Percentiles rank a stretch among this genome's conserved stretches.
Evolutionary conservation across 2,888 invertebrate genomes (phyloP).

Genomic region (Papilio elwesi): DNA sequence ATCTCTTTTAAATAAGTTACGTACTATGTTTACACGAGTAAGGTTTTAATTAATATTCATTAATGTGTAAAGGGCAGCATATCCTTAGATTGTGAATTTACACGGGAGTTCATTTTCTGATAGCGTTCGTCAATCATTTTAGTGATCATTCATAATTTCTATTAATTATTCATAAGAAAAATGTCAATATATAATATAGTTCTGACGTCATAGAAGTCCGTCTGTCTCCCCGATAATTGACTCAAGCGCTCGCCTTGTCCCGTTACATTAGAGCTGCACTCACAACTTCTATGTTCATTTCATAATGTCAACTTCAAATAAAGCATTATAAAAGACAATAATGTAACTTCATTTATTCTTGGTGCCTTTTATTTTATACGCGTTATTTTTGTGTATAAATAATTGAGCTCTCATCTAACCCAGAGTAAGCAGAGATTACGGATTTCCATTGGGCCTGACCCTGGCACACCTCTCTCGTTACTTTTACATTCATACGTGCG

Average conservation of each 20-base stretch:
- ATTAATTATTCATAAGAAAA: slow-evolving; percentile 9
- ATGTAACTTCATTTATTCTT: too few species aligned
- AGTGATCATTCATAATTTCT: slow-evolving; percentile 9
- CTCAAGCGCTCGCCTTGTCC: slow-evolving; percentile 17
- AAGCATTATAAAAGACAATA: not conserved
- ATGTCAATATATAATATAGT: slow-evolving; percentile 1
- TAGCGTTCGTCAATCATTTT: not conserved
- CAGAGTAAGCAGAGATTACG: too few species aligned
- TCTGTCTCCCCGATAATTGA: slow-evolving; percentile 17
- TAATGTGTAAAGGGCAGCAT: not conserved
- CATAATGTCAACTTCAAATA: not conserved
- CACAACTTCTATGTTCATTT: not conserved
- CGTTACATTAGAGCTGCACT: slow-evolving; percentile 1
- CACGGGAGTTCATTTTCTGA: not conserved
- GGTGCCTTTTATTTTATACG: too few species aligned
- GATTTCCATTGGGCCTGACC: too few species aligned
- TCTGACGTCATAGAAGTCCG: slow-evolving; percentile 31
- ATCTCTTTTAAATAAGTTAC: too few species aligned
- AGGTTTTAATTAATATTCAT: not conserved
- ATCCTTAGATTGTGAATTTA: not conserved
- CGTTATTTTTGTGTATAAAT: too few species aligned
- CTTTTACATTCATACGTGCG: too few species aligned
- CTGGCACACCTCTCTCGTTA: too few species aligned
- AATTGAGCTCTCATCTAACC: too few species aligned
- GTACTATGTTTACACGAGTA: not conserved